Evolutionary conservation across 1,140 invertebrate species (phyloP).

Genomic region (Drosophila virilis): DNA sequence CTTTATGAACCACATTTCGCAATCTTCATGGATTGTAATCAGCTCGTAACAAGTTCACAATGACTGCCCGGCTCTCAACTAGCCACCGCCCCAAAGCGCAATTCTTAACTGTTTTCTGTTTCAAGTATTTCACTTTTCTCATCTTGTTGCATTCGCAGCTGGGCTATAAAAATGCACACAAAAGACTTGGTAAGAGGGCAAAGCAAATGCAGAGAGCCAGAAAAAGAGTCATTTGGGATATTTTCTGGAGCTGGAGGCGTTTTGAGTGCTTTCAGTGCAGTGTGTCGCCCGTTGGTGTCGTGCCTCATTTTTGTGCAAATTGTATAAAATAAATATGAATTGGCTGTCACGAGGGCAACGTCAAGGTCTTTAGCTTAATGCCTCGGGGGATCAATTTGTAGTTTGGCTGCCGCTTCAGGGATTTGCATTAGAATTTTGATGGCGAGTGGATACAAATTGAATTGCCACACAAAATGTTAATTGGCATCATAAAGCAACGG

Average conservation of each 20-base stretch:
- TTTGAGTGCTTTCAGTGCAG: constrained; percentile 23
- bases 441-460: constrained; percentile 49
- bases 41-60: not conserved
- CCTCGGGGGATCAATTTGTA: constrained; percentile 39
- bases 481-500: constrained; percentile 62
- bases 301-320: constrained; percentile 24
- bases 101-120: not conserved
- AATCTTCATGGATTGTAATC: not conserved
- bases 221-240: constrained; percentile 39
- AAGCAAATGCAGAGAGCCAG: constrained; percentile 9
- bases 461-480: constrained; percentile 64
- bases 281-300: constrained; percentile 12
- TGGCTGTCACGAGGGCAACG: constrained; percentile 10
- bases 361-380: constrained; percentile 16
- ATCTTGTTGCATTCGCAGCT: constrained; percentile 7
- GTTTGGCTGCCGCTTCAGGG: not conserved
- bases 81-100: not conserved
- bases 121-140: not conserved
- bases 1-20: too few relatives aligned
- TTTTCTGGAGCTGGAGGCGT: constrained; percentile 10
- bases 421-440: constrained; percentile 45
- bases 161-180: constrained; percentile 12
- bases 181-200: not conserved
- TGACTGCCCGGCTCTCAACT: not conserved
- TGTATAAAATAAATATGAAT: constrained; percentile 52